phyloP scores from a whole-genome alignment of 2,113 vertebrate genomes.

The Hirundichthys speculiger region DNA sequence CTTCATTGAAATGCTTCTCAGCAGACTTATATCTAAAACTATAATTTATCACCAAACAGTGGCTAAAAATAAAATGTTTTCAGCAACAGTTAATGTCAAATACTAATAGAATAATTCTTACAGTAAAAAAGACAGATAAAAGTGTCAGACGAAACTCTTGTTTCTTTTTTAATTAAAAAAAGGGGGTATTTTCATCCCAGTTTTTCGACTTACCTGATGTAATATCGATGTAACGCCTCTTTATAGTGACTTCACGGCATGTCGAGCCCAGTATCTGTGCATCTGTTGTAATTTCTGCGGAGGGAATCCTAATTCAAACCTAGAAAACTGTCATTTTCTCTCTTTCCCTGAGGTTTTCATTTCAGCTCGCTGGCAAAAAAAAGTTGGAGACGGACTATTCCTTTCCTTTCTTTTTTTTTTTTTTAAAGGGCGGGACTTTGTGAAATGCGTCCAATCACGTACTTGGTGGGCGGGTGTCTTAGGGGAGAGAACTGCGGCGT shows the following conservation, averaged over 20 bases:
- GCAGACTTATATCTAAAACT: no score
- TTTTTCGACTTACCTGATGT: slow-evolving; percentile 67
- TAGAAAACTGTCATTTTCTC: slow-evolving; percentile 48
- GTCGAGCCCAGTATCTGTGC: slow-evolving; percentile 19
- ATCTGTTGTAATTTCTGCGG: slow-evolving; percentile 24
- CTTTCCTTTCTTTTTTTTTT: no score
- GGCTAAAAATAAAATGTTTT: no score
- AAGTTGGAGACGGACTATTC: slow-evolving; percentile 51
- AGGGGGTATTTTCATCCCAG: slow-evolving; percentile 3
- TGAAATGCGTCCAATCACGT: slow-evolving; percentile 59
- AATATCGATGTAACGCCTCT: slow-evolving; percentile 25
- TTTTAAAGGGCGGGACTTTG: slow-evolving; percentile 45
- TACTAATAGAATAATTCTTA: no score
- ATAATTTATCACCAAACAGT: no score
- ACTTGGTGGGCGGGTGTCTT: slow-evolving; percentile 2
- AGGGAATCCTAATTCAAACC: slow-evolving; percentile 40
- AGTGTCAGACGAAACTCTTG: neutral
- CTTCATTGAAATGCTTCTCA: no score
- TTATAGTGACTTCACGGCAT: slow-evolving; percentile 56
- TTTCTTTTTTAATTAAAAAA: slow-evolving; percentile 24
- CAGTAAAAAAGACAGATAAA: no score
- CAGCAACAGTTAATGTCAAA: no score
- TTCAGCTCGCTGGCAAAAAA: slow-evolving; percentile 45
- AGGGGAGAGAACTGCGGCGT: neutral
- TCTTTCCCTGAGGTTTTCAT: slow-evolving; percentile 62